A percentile compares a stretch with the other conserved stretches of the same genome.
These are phyloP conservation scores for Pipistrellus kuhlii DNA, from an alignment of 2,797 vertebrate genomes.

Conservation along the genomic window DNA sequence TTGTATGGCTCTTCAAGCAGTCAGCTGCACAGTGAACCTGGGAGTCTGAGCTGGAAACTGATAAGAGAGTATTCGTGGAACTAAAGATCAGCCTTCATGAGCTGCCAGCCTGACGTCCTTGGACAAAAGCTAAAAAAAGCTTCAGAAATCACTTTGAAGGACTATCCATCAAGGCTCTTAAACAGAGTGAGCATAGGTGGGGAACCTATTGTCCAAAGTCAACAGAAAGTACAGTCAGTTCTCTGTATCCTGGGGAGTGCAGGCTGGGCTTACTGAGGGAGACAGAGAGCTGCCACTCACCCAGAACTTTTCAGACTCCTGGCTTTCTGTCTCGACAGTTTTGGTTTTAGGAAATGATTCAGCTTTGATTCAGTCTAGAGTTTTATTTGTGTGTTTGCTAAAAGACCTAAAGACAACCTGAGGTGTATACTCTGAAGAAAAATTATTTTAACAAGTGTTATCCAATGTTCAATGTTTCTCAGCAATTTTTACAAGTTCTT, in stretches of 20 bases:
- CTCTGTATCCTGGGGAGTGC: slow-evolving; percentile 68
- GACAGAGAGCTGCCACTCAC: slow-evolving; percentile 60
- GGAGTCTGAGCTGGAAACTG: slow-evolving; percentile 59
- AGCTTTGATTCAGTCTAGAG: background rate
- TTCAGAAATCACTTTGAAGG: slow-evolving; percentile 80
- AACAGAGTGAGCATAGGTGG: slow-evolving; percentile 63
- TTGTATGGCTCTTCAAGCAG: background rate
- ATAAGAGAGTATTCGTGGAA: slow-evolving; percentile 54
- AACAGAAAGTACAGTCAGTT: slow-evolving; percentile 65
- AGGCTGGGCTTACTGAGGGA: slow-evolving; percentile 43
- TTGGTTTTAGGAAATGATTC: slow-evolving; percentile 23
- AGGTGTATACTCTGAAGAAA: background rate
- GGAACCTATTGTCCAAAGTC: slow-evolving; percentile 79
- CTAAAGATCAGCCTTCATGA: slow-evolving; percentile 72
- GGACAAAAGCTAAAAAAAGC: slow-evolving; percentile 71
- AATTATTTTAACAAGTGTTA: background rate
- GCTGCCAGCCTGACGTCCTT: slow-evolving; percentile 73
- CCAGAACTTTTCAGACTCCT: slow-evolving; percentile 15
- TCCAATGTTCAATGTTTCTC: slow-evolving; percentile 1
- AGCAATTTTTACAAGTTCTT: background rate
- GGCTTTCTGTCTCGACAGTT: background rate
- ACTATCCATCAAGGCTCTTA: slow-evolving; percentile 77
- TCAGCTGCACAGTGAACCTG: slow-evolving; percentile 44
- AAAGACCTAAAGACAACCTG: background rate
- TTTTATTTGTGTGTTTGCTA: slow-evolving; percentile 39